Percentiles rank a stretch among this genome's conserved stretches.
These are phyloP conservation scores for Conomelus anceps DNA, from an alignment of 2,888 invertebrate genomes.

Conservation along the genomic window DNA sequence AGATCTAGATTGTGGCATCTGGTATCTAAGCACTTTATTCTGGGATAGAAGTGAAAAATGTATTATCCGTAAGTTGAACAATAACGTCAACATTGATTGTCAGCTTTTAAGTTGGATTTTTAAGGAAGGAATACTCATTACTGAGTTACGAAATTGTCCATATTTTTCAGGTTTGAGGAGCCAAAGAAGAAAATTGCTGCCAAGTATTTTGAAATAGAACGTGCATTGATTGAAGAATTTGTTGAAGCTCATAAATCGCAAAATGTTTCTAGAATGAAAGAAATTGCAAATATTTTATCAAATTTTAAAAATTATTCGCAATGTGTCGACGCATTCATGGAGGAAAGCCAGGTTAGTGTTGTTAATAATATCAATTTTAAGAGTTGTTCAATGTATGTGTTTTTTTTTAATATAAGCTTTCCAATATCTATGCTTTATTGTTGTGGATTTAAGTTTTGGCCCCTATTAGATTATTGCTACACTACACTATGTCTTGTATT, in stretches of 20 bases:
- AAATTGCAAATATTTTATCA: slow-evolving; percentile 82
- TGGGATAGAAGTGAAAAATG: no score
- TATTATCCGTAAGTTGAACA: no score
- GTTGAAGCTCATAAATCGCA: slow-evolving; percentile 78
- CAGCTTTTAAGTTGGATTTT: neutral
- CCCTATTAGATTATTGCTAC: no score
- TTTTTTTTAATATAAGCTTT: no score
- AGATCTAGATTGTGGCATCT: no score
- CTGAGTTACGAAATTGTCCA: neutral
- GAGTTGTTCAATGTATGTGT: no score
- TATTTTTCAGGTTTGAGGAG: slow-evolving; percentile 56
- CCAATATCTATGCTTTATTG: no score
- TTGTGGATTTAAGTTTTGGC: no score
- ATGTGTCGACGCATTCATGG: slow-evolving; percentile 94
- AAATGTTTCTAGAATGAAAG: slow-evolving; percentile 84
- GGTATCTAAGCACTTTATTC: slow-evolving; percentile 8
- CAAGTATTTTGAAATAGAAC: slow-evolving; percentile 86
- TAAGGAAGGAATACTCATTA: neutral
- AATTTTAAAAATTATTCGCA: slow-evolving; percentile 96
- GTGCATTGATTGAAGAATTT: slow-evolving; percentile 89
- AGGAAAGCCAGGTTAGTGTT: slow-evolving; percentile 83
- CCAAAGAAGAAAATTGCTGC: slow-evolving; percentile 78
- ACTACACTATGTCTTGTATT: no score
- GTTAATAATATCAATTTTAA: no score
- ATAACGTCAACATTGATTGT: no score